Conservation (phyloP, 2,888 invertebrate species). For the Sussaba pulchella region DNA sequence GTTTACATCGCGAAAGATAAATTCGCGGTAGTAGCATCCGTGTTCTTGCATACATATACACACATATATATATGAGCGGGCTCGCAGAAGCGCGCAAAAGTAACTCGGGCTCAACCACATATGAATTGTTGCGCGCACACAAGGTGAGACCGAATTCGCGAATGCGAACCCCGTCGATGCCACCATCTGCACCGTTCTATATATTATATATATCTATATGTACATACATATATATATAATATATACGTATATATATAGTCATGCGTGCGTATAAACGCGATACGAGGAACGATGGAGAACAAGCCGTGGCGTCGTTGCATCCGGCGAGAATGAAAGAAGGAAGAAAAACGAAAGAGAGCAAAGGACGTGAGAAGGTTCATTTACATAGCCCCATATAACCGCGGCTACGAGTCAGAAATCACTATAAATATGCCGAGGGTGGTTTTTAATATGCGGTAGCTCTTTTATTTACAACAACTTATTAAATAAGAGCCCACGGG, state of each 20-base stretch:
- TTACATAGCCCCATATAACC: conserved; percentile 76
- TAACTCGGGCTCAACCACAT: conserved; percentile 38
- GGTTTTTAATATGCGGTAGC: conserved; percentile 80
- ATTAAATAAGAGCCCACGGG: conserved; percentile 79
- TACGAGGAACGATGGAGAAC: conserved; percentile 38
- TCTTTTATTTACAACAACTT: conserved; percentile 81
- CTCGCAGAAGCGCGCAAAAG: conserved; percentile 35
- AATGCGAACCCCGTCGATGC: conserved; percentile 1
- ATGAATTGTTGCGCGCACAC: conserved; percentile 47
- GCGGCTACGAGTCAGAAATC: conserved; percentile 71
- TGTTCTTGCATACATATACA: not conserved
- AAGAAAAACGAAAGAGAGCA: conserved; percentile 36
- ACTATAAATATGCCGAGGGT: conserved; percentile 80
- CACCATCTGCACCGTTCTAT: not conserved
- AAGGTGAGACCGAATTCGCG: conserved; percentile 48
- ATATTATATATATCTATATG: conserved; percentile 4
- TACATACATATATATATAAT: conserved; percentile 18
- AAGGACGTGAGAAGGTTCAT: conserved; percentile 69
- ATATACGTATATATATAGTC: conserved; percentile 15
- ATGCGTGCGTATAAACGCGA: not conserved
- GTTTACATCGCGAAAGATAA: conserved; percentile 76
- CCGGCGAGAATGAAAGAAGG: conserved; percentile 50
- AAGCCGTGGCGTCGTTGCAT: conserved; percentile 40
- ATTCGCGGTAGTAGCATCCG: conserved; percentile 71
- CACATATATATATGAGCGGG: conserved; percentile 17